Evolutionary conservation across 2,888 invertebrate genomes (phyloP).

Genomic region (Chaitophorus viminalis): DNA sequence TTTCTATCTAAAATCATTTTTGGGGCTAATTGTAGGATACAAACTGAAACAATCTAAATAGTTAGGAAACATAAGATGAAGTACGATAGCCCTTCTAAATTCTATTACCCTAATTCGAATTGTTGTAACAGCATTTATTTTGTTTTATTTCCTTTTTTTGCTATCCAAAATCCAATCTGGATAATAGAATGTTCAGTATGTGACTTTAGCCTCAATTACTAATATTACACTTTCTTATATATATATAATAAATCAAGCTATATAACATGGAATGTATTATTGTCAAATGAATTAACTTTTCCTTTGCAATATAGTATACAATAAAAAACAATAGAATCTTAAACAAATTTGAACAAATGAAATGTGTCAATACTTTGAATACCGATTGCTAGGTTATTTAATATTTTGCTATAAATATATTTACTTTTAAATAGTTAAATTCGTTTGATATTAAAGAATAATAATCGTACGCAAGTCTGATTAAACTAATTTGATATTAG

Average conservation of each 20-base stretch:
- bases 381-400: too few relatives aligned
- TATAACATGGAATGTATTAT: constrained; percentile 3
- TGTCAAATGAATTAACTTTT: constrained; percentile 14
- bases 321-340: not conserved
- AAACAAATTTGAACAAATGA: not conserved
- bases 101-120: constrained; percentile 44
- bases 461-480: too few relatives aligned
- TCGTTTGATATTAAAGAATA: too few relatives aligned
- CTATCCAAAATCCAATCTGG: constrained; percentile 25
- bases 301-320: not conserved
- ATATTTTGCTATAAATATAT: too few relatives aligned
- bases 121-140: constrained; percentile 7
- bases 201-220: not conserved
- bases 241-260: not conserved
- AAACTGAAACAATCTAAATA: constrained; percentile 20
- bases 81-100: not conserved
- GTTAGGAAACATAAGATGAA: not conserved
- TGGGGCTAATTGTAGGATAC: not conserved
- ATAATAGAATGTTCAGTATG: constrained; percentile 14
- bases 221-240: not conserved
- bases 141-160: not conserved
- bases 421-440: too few relatives aligned
- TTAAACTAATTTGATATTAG: too few relatives aligned
- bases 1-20: constrained; percentile 1
- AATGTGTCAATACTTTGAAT: too few relatives aligned